A percentile compares a stretch with the other conserved stretches of the same genome.
These are phyloP conservation scores for Philhelius pedissequus DNA, from an alignment of 2,888 invertebrate genomes.

Conservation along the genomic window DNA sequence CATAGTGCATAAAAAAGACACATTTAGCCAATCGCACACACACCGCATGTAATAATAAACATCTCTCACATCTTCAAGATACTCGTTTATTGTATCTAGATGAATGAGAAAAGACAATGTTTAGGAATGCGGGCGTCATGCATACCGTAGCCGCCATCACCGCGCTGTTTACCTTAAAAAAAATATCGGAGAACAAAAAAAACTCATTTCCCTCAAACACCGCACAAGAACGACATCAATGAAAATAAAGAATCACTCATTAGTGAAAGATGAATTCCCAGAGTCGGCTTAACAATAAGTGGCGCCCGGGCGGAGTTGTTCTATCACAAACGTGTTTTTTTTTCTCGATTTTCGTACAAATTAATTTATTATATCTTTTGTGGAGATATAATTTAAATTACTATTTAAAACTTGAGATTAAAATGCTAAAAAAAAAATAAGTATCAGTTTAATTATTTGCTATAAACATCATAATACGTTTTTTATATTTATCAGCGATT, in stretches of 20 bases:
- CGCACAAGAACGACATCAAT: constrained; percentile 32
- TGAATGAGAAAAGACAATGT: constrained; percentile 62
- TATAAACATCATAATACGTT: too few relatives aligned
- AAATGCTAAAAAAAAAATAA: too few relatives aligned
- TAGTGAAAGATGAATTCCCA: constrained; percentile 25
- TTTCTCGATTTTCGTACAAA: too few relatives aligned
- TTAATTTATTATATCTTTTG: too few relatives aligned
- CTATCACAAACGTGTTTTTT: background rate
- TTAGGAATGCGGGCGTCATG: constrained; percentile 64
- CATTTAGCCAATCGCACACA: constrained; percentile 46
- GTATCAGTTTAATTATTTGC: too few relatives aligned
- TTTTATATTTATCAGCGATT: too few relatives aligned
- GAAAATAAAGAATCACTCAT: constrained; percentile 64
- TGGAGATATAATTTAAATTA: too few relatives aligned
- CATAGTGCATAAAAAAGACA: constrained; percentile 27
- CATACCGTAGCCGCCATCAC: too few relatives aligned
- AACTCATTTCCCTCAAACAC: constrained; percentile 40
- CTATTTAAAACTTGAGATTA: too few relatives aligned
- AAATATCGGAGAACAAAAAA: constrained; percentile 4
- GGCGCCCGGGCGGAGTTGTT: background rate
- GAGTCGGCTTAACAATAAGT: background rate
- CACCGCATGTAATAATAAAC: constrained; percentile 34
- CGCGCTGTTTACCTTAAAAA: constrained; percentile 14
- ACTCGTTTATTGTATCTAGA: constrained; percentile 23
- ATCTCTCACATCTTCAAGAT: constrained; percentile 20